phyloP scores from a whole-genome alignment of 2,113 vertebrate species.

The Conger conger region DNA sequence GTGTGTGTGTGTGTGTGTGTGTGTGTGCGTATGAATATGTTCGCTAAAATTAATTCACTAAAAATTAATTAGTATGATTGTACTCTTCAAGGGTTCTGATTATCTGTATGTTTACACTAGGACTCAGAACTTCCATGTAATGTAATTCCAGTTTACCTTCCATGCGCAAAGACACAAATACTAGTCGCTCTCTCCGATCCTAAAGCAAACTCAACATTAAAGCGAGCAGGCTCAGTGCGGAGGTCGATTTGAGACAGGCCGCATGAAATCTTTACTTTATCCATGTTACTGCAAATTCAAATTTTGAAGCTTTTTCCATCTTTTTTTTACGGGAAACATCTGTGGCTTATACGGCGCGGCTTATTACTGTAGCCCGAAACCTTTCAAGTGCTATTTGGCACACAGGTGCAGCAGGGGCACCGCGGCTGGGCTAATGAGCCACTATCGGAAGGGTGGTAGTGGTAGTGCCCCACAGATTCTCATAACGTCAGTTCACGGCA shows the following conservation, averaged over 20 bases:
- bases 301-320: constrained; percentile 79
- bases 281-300: constrained; percentile 76
- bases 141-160: too few species aligned
- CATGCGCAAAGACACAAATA: neutral
- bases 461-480: neutral
- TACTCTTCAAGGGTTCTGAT: too few species aligned
- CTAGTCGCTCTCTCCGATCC: neutral
- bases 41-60: neutral
- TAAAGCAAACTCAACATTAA: constrained; percentile 46
- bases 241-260: constrained; percentile 58
- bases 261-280: constrained; percentile 70
- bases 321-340: constrained; percentile 79
- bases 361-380: constrained; percentile 65
- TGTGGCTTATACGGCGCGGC: constrained; percentile 61
- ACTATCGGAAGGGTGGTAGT: constrained; percentile 56
- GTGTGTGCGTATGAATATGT: too few species aligned
- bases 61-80: too few species aligned
- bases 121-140: too few species aligned
- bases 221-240: constrained; percentile 49
- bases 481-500: neutral
- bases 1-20: too few species aligned
- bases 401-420: constrained; percentile 39
- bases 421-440: constrained; percentile 67
- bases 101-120: too few species aligned
- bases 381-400: constrained; percentile 38